phyloP scores from a whole-genome alignment of 2,113 vertebrate species.

The Thryonomys swinderianus region DNA sequence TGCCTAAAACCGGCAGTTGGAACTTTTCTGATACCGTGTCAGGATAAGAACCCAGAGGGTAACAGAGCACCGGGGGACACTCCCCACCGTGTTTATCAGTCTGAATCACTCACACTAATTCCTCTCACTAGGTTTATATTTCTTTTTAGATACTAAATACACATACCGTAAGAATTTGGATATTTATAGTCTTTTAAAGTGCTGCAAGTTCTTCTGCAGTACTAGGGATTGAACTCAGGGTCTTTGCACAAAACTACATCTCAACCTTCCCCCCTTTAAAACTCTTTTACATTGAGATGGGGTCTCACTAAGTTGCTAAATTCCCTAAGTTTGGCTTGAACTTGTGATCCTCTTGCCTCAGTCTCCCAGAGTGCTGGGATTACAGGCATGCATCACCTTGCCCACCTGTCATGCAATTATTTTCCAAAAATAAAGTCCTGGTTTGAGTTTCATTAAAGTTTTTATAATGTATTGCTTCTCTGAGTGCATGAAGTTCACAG shows the following conservation, averaged over 20 bases:
- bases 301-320: neutral
- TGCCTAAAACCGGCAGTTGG: neutral
- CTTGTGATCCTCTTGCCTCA: neutral
- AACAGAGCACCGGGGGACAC: neutral
- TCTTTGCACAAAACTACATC: neutral
- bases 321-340: neutral
- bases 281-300: neutral
- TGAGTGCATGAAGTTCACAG: neutral
- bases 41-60: neutral
- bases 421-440: neutral
- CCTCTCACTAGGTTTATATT: neutral
- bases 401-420: neutral
- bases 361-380: neutral
- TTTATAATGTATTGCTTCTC: neutral
- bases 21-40: neutral
- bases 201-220: neutral
- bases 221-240: neutral
- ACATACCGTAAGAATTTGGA: neutral
- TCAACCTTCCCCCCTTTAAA: neutral
- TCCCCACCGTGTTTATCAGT: neutral
- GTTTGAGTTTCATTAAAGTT: neutral
- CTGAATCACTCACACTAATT: neutral
- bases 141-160: neutral
- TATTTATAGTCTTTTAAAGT: neutral
- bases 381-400: neutral